Conservation (phyloP, 1,140 invertebrate genomes). For the Sycophaga agraensis region DNA sequence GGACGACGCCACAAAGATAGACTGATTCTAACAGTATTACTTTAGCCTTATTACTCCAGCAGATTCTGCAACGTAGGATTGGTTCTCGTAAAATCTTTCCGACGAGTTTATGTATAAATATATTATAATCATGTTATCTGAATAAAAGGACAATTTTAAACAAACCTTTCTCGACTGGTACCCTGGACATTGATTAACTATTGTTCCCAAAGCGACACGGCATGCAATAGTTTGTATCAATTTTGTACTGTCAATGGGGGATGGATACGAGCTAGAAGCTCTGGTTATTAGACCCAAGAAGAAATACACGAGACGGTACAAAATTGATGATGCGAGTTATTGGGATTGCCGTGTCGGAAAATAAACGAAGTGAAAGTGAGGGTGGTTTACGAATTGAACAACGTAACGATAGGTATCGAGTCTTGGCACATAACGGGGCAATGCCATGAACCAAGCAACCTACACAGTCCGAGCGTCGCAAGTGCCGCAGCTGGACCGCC, state of each 20-base stretch:
- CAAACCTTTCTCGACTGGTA: no score
- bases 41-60: background rate
- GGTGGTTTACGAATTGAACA: no score
- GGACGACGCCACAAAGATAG: conserved; percentile 24
- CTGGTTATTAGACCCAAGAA: no score
- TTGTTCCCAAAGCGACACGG: background rate
- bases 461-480: conserved; percentile 48
- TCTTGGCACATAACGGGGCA: conserved; percentile 66
- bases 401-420: conserved; percentile 41
- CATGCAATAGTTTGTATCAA: no score
- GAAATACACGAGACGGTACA: no score
- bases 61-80: background rate
- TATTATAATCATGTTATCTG: conserved; percentile 15
- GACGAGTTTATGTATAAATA: conserved; percentile 5
- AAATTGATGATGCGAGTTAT: no score
- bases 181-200: conserved; percentile 8
- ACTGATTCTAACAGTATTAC: conserved; percentile 39
- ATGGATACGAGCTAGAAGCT: no score
- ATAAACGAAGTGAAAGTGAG: background rate
- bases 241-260: no score
- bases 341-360: no score
- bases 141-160: background rate
- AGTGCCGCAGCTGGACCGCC: conserved; percentile 50
- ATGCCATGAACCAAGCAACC: conserved; percentile 66
- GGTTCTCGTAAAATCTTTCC: background rate